phyloP scores from a whole-genome alignment of 2,797 vertebrate species.

The Sylvia borin region DNA sequence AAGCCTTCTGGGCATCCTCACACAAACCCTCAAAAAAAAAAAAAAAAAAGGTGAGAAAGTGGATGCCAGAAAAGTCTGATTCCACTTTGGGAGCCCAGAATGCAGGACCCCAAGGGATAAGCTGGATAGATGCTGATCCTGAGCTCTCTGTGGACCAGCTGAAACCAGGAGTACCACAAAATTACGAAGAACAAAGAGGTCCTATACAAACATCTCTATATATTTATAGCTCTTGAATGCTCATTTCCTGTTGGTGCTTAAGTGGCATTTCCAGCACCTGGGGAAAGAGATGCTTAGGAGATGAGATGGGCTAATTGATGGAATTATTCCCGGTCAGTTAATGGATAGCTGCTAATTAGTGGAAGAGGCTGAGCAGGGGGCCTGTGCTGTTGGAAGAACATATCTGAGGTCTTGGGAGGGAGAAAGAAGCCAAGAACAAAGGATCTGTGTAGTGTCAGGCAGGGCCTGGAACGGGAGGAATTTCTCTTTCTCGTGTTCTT shows the following conservation, averaged over 20 bases:
- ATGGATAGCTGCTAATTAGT: slow-evolving; percentile 8
- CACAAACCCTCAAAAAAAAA: not conserved
- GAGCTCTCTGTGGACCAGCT: not conserved
- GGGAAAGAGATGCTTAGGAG: not conserved
- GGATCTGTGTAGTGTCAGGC: slow-evolving; percentile 52
- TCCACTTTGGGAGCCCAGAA: not conserved
- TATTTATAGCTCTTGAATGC: not conserved
- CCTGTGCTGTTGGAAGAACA: not conserved
- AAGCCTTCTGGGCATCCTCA: not conserved
- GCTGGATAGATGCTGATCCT: not conserved
- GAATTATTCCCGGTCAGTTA: not conserved
- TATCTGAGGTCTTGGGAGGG: not conserved
- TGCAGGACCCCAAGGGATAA: not conserved
- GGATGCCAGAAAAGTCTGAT: not conserved
- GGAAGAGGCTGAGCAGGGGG: not conserved
- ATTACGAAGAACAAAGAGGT: not conserved
- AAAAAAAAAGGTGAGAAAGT: not conserved
- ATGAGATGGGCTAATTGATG: not conserved
- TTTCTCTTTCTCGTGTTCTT: slow-evolving; percentile 38
- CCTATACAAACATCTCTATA: not conserved
- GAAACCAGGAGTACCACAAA: not conserved
- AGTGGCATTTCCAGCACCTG: not conserved
- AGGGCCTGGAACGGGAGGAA: slow-evolving; percentile 14
- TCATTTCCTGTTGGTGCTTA: not conserved
- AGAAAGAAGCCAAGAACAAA: slow-evolving; percentile 45